Conservation (phyloP, 2,888 invertebrate genomes). For the Nomada goodeniana region DNA sequence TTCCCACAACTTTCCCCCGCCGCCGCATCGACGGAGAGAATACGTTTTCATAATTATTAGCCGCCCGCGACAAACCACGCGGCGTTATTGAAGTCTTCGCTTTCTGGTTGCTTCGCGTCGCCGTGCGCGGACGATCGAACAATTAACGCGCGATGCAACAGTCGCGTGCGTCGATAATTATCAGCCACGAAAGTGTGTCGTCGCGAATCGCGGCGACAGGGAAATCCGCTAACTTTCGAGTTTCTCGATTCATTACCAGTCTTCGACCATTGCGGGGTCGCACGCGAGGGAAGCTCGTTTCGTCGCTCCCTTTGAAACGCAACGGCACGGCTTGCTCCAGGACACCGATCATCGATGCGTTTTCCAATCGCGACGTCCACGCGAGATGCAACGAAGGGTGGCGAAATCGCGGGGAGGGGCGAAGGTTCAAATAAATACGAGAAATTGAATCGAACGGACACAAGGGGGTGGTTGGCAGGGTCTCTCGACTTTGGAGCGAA, state of each 20-base stretch:
- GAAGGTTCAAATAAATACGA: constrained; percentile 13
- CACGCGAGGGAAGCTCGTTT: constrained; percentile 12
- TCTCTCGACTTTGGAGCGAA: constrained; percentile 21
- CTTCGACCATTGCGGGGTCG: constrained; percentile 3
- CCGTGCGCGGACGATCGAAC: not conserved
- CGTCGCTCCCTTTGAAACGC: constrained; percentile 46
- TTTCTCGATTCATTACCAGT: constrained; percentile 36
- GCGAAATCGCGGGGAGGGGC: not conserved
- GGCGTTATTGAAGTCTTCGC: not conserved
- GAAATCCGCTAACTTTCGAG: constrained; percentile 1
- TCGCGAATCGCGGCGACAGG: not conserved
- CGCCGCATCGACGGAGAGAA: not conserved
- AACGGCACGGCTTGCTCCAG: constrained; percentile 43
- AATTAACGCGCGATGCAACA: not conserved
- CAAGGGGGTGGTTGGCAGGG: not conserved
- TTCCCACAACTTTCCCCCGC: not conserved
- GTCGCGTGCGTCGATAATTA: not conserved
- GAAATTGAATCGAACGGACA: constrained; percentile 38
- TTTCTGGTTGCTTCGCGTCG: not conserved
- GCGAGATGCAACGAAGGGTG: not conserved
- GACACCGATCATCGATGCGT: constrained; percentile 44
- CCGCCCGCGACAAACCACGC: not conserved
- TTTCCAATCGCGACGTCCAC: not conserved
- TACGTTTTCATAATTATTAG: not conserved
- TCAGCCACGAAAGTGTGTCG: not conserved